Evolutionary conservation across 2,888 invertebrate species (phyloP), one percentile per base, ranked within the genome.

Genomic region (Cephus pulcher): DNA sequence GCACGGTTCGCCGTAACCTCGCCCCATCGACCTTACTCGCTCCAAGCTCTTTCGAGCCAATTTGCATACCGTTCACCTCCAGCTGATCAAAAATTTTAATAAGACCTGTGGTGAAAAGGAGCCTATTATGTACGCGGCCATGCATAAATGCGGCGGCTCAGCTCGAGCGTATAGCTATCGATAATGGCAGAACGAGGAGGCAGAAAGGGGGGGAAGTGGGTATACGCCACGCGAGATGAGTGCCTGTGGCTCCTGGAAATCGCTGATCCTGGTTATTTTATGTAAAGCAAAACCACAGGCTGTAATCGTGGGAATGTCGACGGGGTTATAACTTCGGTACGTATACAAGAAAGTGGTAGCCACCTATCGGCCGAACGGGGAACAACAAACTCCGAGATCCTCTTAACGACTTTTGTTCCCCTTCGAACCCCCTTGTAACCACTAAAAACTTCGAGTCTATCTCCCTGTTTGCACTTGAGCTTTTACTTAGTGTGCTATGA

Each of bases 1-100:
- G 30, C 30, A 32, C 34, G 30, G 35, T 71, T 71, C n/a, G 34
- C 56, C 23, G 23, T 33, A 73, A 73, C 34, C 71, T 75, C 79
- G 74, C 77, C 81, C 33, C 68, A 12, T 30, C 23, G 12, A 34
- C 75, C 77, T 34, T 35, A 37, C 76, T 75, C 75, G 75, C 76
- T 73, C 73, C 40, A 79, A 82, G 82, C 81, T 80, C 79, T 82
- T 81, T 84, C 80, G 83, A 89, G 88, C 90, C 92, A 92, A 92
- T 92, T 92, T 92, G 91, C 92, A 90, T 90, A 88, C 88, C 90
- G 91, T 92, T 92, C 91, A 91, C 89, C 90, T 90, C 91, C 92
- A 92, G 90, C 91, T 92, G 92, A 90, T 92, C 89, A 92, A 92
- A 92, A 92, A 92, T 93, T 92, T 92, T 92, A 93, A 92, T 93